These are phyloP conservation scores for Larimichthys crocea DNA, from an alignment of 2,113 vertebrate genomes.

Conservation along the genomic window DNA sequence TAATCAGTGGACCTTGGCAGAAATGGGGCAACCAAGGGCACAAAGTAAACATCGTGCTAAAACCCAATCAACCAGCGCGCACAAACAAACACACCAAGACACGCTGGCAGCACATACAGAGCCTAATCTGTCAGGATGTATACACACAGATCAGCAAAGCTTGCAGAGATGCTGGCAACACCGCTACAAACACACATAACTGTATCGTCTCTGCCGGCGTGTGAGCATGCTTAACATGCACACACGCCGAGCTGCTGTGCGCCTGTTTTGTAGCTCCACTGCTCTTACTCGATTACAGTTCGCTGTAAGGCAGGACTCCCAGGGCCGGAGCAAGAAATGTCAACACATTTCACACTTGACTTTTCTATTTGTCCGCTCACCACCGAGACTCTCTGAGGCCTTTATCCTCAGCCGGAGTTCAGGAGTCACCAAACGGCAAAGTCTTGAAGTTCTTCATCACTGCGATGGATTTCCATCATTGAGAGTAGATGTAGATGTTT, in stretches of 20 bases:
- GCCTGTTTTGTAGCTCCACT: slow-evolving; percentile 31
- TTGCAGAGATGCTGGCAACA: slow-evolving; percentile 17
- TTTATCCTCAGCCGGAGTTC: slow-evolving; percentile 54
- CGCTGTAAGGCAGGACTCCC: slow-evolving; percentile 60
- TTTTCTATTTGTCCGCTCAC: slow-evolving; percentile 47
- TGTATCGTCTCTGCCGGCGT: slow-evolving; percentile 22
- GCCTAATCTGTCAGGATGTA: slow-evolving; percentile 19
- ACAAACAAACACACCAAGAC: slow-evolving; percentile 18
- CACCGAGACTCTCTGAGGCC: slow-evolving; percentile 39
- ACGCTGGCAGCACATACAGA: slow-evolving; percentile 20
- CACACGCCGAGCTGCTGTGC: neutral
- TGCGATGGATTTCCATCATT: too few species aligned
- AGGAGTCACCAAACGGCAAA: slow-evolving; percentile 11
- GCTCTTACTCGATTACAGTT: slow-evolving; percentile 70
- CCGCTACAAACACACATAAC: neutral
- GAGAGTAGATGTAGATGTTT: too few species aligned
- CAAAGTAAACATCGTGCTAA: slow-evolving; percentile 57
- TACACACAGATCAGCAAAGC: slow-evolving; percentile 27
- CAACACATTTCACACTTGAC: slow-evolving; percentile 73
- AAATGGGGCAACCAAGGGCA: slow-evolving; percentile 59
- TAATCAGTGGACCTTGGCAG: slow-evolving; percentile 71
- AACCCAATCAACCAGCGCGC: slow-evolving; percentile 53
- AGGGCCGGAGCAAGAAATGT: slow-evolving; percentile 58
- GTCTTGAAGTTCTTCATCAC: too few species aligned
- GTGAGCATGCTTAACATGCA: slow-evolving; percentile 27